Evolutionary conservation across 2,888 invertebrate genomes (phyloP).

Genomic region (Cacoxenus indagator): DNA sequence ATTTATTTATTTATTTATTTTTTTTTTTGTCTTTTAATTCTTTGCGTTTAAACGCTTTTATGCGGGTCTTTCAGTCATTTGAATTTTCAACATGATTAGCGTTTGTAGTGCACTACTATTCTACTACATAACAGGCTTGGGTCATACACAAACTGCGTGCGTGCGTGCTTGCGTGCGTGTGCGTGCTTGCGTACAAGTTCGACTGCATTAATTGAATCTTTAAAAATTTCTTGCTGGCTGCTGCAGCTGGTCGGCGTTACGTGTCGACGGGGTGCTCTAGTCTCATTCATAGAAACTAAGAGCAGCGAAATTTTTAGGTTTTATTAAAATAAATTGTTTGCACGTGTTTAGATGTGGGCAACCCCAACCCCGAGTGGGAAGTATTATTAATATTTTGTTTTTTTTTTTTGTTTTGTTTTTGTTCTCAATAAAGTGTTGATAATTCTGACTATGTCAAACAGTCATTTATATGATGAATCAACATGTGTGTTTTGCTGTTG

Average conservation of each 20-base stretch:
- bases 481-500: background rate
- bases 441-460: background rate
- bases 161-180: background rate
- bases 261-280: background rate
- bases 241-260: background rate
- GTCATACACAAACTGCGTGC: background rate
- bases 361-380: slow-evolving; percentile 23
- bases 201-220: slow-evolving; percentile 19
- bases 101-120: background rate
- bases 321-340: slow-evolving; percentile 64
- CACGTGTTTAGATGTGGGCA: slow-evolving; percentile 59
- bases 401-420: too few species aligned
- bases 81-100: slow-evolving; percentile 18
- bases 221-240: slow-evolving; percentile 8
- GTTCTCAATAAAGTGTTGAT: background rate
- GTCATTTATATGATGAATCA: background rate
- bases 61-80: slow-evolving; percentile 13
- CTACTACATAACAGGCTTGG: background rate
- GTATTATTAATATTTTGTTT: background rate
- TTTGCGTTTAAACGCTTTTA: background rate
- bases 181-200: background rate
- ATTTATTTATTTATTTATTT: background rate
- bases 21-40: background rate
- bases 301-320: slow-evolving; percentile 57
- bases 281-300: slow-evolving; percentile 1